These are phyloP conservation scores for Lasioglossum baleicum DNA, from an alignment of 1,140 invertebrate species.

Conservation along the genomic window DNA sequence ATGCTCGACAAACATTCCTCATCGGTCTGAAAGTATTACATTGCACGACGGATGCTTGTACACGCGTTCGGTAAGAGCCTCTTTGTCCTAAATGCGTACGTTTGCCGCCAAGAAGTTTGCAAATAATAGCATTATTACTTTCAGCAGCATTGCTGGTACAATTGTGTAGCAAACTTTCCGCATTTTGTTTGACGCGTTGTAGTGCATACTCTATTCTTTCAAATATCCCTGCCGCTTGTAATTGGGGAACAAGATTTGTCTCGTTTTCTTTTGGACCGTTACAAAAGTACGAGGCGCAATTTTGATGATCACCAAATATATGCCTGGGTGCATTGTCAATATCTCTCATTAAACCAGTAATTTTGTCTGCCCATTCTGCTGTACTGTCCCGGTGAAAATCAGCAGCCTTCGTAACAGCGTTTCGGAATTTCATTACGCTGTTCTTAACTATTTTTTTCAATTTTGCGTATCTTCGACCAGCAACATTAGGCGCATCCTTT, in stretches of 20 bases:
- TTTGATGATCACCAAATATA: conserved; percentile 12
- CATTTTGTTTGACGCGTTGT: background rate
- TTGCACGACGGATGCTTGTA: background rate
- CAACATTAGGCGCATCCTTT: too few relatives aligned
- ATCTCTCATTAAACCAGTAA: conserved; percentile 7
- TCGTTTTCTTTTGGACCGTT: too few relatives aligned
- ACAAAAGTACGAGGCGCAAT: too few relatives aligned
- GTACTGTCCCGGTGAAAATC: too few relatives aligned
- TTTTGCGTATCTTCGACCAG: too few relatives aligned
- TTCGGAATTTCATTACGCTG: too few relatives aligned
- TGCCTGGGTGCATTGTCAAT: background rate
- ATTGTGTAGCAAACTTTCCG: background rate
- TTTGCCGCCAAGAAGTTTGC: background rate
- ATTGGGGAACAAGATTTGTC: too few relatives aligned
- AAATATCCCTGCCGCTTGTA: background rate
- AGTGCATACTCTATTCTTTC: background rate
- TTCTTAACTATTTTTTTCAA: too few relatives aligned
- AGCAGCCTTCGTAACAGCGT: too few relatives aligned
- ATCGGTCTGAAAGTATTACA: background rate
- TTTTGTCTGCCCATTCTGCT: background rate
- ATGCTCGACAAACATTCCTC: background rate
- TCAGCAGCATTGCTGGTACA: too few relatives aligned
- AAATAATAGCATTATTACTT: background rate
- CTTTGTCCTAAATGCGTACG: background rate
- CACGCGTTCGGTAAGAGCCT: background rate